Conservation (phyloP, 1,140 invertebrate genomes). For the Lordiphosa collinella region DNA sequence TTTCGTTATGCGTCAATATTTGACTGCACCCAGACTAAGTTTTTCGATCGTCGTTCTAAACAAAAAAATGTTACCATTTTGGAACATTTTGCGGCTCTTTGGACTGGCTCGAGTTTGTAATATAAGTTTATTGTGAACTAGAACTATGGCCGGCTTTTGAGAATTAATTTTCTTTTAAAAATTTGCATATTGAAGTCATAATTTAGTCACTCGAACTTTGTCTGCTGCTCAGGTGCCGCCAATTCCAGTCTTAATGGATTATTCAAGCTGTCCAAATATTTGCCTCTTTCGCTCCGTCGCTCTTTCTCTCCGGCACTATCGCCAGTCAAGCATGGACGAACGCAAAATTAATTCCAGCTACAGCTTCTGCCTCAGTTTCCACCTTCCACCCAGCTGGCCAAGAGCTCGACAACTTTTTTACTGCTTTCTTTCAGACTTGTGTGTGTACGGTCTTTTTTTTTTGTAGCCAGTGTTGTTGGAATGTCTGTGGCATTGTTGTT, state of each 20-base stretch:
- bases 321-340: slow-evolving; percentile 40
- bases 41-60: too few species aligned
- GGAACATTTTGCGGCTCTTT: too few species aligned
- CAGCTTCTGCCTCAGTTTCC: slow-evolving; percentile 10
- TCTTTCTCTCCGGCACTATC: not conserved
- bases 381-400: slow-evolving; percentile 1
- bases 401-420: slow-evolving; percentile 36
- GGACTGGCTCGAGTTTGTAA: too few species aligned
- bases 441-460: slow-evolving; percentile 24
- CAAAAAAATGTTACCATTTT: too few species aligned
- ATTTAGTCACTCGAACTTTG: not conserved
- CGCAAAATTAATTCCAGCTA: slow-evolving; percentile 51
- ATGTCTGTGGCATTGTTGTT: slow-evolving; percentile 60
- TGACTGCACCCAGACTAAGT: too few species aligned
- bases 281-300: slow-evolving; percentile 7
- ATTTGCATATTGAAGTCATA: slow-evolving; percentile 29
- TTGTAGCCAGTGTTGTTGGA: slow-evolving; percentile 60
- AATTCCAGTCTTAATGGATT: slow-evolving; percentile 33
- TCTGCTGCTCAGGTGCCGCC: slow-evolving; percentile 23
- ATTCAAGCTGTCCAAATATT: slow-evolving; percentile 35
- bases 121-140: too few species aligned
- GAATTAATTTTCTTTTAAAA: not conserved
- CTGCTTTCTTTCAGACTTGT: slow-evolving; percentile 24
- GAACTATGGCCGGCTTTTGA: too few species aligned
- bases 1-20: too few species aligned